These are phyloP conservation scores for Cricetomys ansorgei DNA, from an alignment of 2,113 vertebrate species.

Conservation along the genomic window DNA sequence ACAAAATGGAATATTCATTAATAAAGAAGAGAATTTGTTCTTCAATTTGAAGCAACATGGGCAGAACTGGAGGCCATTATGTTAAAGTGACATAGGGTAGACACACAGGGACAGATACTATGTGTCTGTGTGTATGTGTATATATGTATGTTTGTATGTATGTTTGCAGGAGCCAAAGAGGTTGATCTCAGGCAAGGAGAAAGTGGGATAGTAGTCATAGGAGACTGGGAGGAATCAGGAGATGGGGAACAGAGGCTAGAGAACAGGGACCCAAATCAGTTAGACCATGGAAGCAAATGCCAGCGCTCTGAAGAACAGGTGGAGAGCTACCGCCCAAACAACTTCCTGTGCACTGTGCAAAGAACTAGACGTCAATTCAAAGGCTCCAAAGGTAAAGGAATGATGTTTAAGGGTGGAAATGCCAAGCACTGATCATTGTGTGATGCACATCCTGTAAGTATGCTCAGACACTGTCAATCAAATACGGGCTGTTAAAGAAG, in stretches of 20 bases:
- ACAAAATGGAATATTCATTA: neutral
- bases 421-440: neutral
- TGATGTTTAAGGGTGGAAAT: neutral
- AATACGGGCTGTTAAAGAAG: neutral
- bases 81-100: neutral
- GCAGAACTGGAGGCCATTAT: neutral
- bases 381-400: neutral
- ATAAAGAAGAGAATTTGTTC: neutral
- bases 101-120: neutral
- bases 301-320: neutral
- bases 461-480: neutral
- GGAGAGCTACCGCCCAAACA: neutral
- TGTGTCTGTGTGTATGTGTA: too few species aligned
- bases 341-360: neutral
- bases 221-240: too few species aligned
- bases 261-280: neutral
- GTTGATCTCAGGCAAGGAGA: neutral
- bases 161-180: neutral
- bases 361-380: neutral
- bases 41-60: neutral
- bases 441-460: accelerated
- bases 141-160: neutral
- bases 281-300: neutral
- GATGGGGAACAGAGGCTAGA: neutral
- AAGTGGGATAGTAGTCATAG: neutral